phyloP scores from a whole-genome alignment of 1,140 invertebrate species.

The Sarcophaga bullata region DNA sequence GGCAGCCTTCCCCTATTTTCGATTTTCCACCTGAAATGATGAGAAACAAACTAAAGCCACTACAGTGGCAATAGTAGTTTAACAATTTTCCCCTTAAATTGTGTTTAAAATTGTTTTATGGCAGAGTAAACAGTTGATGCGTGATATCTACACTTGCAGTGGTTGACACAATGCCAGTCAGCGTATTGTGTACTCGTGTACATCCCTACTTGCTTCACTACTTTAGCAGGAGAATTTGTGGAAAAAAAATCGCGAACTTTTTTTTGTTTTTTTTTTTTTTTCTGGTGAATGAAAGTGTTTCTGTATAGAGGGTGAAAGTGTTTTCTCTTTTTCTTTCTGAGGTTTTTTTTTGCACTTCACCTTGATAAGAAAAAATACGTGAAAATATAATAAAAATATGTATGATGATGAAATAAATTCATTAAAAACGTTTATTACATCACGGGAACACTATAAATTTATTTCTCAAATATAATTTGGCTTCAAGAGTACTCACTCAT shows the following conservation, averaged over 20 bases:
- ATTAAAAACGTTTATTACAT: conserved; percentile 12
- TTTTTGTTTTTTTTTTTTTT: neutral
- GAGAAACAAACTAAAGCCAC: neutral
- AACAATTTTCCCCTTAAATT: neutral
- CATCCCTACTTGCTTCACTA: neutral
- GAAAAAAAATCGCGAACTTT: neutral
- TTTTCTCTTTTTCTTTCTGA: neutral
- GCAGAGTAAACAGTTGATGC: neutral
- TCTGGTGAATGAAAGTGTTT: neutral
- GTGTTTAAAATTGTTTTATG: neutral
- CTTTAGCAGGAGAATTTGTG: no score
- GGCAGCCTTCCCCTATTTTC: neutral
- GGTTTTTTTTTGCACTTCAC: neutral
- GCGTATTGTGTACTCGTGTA: neutral
- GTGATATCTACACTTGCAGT: neutral
- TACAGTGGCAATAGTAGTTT: no score
- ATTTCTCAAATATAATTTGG: no score
- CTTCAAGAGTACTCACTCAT: no score
- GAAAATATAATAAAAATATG: neutral
- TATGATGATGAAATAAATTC: conserved; percentile 13
- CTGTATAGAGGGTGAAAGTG: neutral
- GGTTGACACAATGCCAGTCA: neutral
- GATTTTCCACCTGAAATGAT: neutral
- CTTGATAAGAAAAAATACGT: neutral
- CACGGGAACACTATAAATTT: neutral